A percentile compares a stretch with the other conserved stretches of the same genome.
Conservation (phyloP, 2,797 vertebrate genomes). For the Micrastur ruficollis region DNA sequence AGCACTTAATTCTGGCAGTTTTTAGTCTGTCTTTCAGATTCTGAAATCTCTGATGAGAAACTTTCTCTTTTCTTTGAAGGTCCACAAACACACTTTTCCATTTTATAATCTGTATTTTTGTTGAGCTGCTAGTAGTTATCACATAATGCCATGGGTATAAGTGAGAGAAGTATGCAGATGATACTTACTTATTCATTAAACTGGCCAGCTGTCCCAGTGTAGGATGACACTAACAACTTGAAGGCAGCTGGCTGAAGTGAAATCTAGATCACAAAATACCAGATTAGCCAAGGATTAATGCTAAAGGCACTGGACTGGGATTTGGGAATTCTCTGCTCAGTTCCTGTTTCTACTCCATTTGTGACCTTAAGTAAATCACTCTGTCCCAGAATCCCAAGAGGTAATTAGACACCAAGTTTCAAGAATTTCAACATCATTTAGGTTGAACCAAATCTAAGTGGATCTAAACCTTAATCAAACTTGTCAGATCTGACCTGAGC, state of each 20-base stretch:
- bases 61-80: accelerated
- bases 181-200: background rate
- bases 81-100: background rate
- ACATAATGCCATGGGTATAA: background rate
- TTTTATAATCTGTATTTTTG: background rate
- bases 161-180: background rate
- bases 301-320: background rate
- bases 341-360: constrained; percentile 20
- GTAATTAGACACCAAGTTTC: background rate
- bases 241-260: constrained; percentile 36
- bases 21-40: background rate
- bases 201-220: constrained; percentile 19
- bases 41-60: background rate
- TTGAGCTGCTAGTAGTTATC: background rate
- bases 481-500: background rate
- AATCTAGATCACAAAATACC: background rate
- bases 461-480: background rate
- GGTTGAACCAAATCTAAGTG: background rate
- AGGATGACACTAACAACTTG: background rate
- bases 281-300: constrained; percentile 7
- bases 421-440: background rate
- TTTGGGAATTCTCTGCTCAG: constrained; percentile 15
- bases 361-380: background rate
- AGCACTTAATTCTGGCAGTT: background rate
- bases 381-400: background rate